Evolutionary conservation across 2,888 invertebrate genomes (phyloP), one percentile per base, ranked within the genome.

Genomic region (Temnothorax ravouxi): DNA sequence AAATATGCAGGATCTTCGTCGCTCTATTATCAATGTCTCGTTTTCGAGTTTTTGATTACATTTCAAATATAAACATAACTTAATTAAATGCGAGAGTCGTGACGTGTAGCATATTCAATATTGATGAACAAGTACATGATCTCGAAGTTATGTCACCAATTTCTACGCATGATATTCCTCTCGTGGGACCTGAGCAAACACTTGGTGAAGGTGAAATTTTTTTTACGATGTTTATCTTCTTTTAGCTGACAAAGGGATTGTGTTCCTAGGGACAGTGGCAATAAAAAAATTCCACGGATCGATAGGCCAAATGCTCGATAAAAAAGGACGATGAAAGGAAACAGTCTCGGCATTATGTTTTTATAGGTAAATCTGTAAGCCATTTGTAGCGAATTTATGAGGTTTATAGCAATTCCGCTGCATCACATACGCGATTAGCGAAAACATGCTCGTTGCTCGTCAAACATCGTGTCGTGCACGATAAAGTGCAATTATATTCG

Each of bases 281-380:
- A 71, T 79, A 71, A 71, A 79, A 79, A 71, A 71, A 79, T 79
- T 79, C 38, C 59, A 21, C 18, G 47, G 79, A 79, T 79, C 71
- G 79, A 71, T 79, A 71, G 59, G 72, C 72, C 59, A 59, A 79
- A 59, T 47, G 72, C 59, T 50, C 59, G 79, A 59, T 47, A 25
- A 38, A 71, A 38, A 47, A 21, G 56, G 4, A 69, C 34, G 47
- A 62, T 18, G 54, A 54, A 41, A 44, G 38, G 25, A n/a, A 66
- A 72, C 52, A 44, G 69, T 80, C 77, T 41, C 54, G 38, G 44
- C 38, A 76, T 72, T 61, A 83, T 77, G 54, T 69, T 74, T 61
- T 59, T 66, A 41, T 50, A 56, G 69, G 76, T 61, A 75, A 25
- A 77, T 61, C 83, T 52, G 66, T 54, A 25, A 64, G 56, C 41